These are phyloP conservation scores for Venustoraphidia nigricollis DNA, from an alignment of 2,888 invertebrate genomes.

Conservation along the genomic window DNA sequence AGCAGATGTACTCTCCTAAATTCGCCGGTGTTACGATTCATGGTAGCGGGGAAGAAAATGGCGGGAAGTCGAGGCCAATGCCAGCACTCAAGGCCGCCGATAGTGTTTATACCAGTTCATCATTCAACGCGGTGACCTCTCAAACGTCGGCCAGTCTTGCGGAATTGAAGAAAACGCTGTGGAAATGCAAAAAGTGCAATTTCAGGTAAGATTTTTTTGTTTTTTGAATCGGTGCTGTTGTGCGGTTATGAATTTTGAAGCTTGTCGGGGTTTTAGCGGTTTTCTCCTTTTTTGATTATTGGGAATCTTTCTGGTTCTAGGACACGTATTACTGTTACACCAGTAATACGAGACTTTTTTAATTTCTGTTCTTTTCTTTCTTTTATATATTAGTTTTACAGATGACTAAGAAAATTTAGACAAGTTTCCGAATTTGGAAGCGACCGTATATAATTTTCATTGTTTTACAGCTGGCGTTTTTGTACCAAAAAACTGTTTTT, in stretches of 20 bases:
- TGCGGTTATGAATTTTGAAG: not conserved
- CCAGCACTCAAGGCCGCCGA: constrained; percentile 46
- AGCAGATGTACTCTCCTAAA: too few species aligned
- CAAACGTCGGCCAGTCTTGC: constrained; percentile 5
- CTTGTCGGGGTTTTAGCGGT: not conserved
- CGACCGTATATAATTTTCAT: too few species aligned
- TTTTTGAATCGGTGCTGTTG: not conserved
- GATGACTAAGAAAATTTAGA: too few species aligned
- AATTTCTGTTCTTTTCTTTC: too few species aligned
- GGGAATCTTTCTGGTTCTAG: too few species aligned
- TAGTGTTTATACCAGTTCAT: constrained; percentile 14
- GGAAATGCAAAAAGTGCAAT: constrained; percentile 84
- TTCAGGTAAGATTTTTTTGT: constrained; percentile 50
- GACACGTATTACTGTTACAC: too few species aligned
- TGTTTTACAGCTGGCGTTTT: too few species aligned
- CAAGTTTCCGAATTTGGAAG: too few species aligned
- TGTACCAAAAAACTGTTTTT: too few species aligned
- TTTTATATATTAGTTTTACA: too few species aligned
- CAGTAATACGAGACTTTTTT: too few species aligned
- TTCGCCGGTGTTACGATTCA: not conserved
- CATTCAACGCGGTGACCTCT: constrained; percentile 23
- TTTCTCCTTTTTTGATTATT: constrained; percentile 10
- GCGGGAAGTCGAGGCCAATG: constrained; percentile 22
- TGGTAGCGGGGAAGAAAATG: constrained; percentile 1
- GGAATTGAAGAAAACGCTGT: constrained; percentile 50